These are phyloP conservation scores for Drosophila kepulauana DNA, from an alignment of 1,140 invertebrate species.

Conservation along the genomic window DNA sequence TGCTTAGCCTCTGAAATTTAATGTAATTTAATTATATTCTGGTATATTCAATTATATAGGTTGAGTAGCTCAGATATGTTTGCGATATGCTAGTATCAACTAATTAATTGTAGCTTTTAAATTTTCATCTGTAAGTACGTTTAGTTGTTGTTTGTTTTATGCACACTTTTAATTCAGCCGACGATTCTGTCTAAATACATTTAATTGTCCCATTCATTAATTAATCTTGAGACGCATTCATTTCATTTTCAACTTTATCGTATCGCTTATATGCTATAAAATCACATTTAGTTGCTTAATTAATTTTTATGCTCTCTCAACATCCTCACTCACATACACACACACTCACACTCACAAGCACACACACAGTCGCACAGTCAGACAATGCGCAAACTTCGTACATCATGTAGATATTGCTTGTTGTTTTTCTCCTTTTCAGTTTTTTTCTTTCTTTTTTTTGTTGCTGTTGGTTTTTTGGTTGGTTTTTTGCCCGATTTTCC, in stretches of 20 bases:
- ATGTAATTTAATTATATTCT: slow-evolving; percentile 15
- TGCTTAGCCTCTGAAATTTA: slow-evolving; percentile 43
- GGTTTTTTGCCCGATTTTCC: slow-evolving; percentile 18
- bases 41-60: slow-evolving; percentile 26
- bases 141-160: slow-evolving; percentile 48
- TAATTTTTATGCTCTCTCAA: slow-evolving; percentile 61
- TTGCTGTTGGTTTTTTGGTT: background rate
- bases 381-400: slow-evolving; percentile 58
- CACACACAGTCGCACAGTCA: slow-evolving; percentile 36
- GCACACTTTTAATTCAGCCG: slow-evolving; percentile 83
- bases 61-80: slow-evolving; percentile 59
- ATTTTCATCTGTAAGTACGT: slow-evolving; percentile 36
- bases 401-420: slow-evolving; percentile 77
- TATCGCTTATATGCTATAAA: slow-evolving; percentile 80
- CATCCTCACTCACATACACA: background rate
- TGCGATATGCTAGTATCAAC: slow-evolving; percentile 38
- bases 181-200: slow-evolving; percentile 66
- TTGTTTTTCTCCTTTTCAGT: slow-evolving; percentile 42
- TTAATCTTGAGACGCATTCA: slow-evolving; percentile 50
- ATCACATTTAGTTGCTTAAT: slow-evolving; percentile 85
- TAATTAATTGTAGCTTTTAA: slow-evolving; percentile 32
- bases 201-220: slow-evolving; percentile 44
- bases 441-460: slow-evolving; percentile 12
- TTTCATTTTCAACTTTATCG: slow-evolving; percentile 62
- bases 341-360: slow-evolving; percentile 11